Evolutionary conservation across 2,888 invertebrate species (phyloP), one percentile per base, ranked within the genome.

Genomic region (Pachliopta kotzebuea): DNA sequence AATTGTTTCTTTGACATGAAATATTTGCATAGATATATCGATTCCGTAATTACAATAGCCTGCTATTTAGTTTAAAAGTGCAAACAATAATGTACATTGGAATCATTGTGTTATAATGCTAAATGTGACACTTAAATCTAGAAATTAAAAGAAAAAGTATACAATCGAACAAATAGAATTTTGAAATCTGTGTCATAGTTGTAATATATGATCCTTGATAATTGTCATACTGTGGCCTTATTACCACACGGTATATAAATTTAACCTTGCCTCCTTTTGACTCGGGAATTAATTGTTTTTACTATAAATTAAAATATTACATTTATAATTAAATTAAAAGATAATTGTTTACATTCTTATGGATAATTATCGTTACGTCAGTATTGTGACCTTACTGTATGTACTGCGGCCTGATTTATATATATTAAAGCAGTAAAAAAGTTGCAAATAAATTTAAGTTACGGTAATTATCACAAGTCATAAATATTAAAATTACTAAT

Each of bases 151-250:
- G n/a, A 37, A 8, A 37, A 37, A 37, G 37, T 37, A 37, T 37
- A 37, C 37, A 37, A 37, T 37, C 7, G 37, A 26, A 4, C 14
- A 14, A 8, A 8, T 37, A 8, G 11, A 37, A 37, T 37, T n/a
- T n/a, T 4, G 3, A 45, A n/a, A 45, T n/a, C 18, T n/a, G 45
- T n/a, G 45, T 31, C 37, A 64, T 21, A 42, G 21, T 65, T 61
- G 57, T 42, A 65, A 64, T 53, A 65, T 59, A 65, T 45, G 64
- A 56, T 56, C 56, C 50, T 52, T n/a, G 29, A 57, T 57, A 61
- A 65, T 61, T 65, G 60, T 57, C 65, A 53, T 26, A 21, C 64
- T 49, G 60, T 61, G 65, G 49, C 54, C 65, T 61, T 29, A 65
- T 65, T 65, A 65, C n/a, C 54, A 52, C 7, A 54, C 20, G 42